Percentiles rank a stretch among this genome's conserved stretches.
Conservation (phyloP, 2,113 vertebrate genomes). For the Sinosuthora webbiana region DNA sequence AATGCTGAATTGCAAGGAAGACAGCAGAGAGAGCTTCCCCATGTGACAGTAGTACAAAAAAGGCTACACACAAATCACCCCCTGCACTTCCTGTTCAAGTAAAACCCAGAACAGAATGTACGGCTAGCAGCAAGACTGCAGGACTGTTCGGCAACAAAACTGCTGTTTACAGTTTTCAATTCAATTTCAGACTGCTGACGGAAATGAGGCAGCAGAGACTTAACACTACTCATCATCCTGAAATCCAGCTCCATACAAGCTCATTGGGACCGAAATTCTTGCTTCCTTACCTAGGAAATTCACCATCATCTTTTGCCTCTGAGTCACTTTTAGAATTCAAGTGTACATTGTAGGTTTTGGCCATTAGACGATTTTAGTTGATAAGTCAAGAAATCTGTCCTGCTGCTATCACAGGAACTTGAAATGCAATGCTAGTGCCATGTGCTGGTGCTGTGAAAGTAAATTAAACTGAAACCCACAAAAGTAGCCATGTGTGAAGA, state of each 20-base stretch:
- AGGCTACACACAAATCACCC: background rate
- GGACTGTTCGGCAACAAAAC: background rate
- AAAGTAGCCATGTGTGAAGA: background rate
- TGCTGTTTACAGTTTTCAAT: background rate
- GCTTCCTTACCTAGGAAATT: background rate
- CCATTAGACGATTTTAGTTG: rapidly evolving
- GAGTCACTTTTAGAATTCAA: background rate
- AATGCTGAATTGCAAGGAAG: background rate
- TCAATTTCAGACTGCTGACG: background rate
- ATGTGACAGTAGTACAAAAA: background rate
- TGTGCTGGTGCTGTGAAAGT: background rate
- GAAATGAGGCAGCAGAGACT: background rate
- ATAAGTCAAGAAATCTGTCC: background rate
- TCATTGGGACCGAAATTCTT: rapidly evolving
- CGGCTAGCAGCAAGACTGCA: background rate
- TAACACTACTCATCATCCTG: background rate
- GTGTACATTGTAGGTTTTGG: rapidly evolving
- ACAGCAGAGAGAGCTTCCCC: background rate
- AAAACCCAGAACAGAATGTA: background rate
- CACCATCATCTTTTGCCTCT: background rate
- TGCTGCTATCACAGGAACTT: background rate
- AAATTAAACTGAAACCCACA: background rate
- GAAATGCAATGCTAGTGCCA: background rate
- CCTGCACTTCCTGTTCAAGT: background rate
- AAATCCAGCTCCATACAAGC: background rate